A percentile compares a stretch with the other conserved stretches of the same genome.
Conservation (phyloP, 2,888 invertebrate species). For the Pyralis farinalis region DNA sequence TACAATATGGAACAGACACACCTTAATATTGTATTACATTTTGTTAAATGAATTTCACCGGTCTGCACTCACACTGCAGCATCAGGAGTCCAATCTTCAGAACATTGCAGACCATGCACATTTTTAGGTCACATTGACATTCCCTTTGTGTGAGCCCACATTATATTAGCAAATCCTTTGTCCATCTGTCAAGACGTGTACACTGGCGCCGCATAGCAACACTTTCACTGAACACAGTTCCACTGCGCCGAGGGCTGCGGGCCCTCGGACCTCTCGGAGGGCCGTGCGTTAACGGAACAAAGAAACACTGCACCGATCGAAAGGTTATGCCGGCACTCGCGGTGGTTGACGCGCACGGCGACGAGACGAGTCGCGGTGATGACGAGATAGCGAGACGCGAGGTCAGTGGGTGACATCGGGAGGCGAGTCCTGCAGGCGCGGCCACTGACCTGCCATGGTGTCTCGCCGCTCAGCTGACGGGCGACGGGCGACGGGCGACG, state of each 20-base stretch:
- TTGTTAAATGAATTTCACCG: no score
- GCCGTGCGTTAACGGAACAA: slow-evolving; percentile 3
- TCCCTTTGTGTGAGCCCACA: slow-evolving; percentile 5
- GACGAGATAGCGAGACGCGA: slow-evolving; percentile 26
- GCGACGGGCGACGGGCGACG: slow-evolving; percentile 23
- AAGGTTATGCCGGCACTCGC: slow-evolving; percentile 1
- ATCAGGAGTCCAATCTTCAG: no score
- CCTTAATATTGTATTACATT: no score
- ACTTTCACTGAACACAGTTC: slow-evolving; percentile 1
- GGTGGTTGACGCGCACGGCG: background rate
- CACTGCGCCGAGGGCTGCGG: slow-evolving; percentile 5
- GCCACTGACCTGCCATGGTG: slow-evolving; percentile 53
- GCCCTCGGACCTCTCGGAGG: background rate
- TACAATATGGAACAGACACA: background rate
- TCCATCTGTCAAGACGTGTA: background rate
- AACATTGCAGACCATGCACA: no score
- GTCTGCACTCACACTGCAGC: no score
- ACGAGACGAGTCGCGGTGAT: background rate
- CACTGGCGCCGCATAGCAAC: slow-evolving; percentile 3
- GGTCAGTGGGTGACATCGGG: slow-evolving; percentile 11
- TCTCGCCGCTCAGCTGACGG: slow-evolving; percentile 44
- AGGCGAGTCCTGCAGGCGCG: slow-evolving; percentile 27
- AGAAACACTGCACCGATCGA: slow-evolving; percentile 2
- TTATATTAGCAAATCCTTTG: slow-evolving; percentile 3
- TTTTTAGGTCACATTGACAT: slow-evolving; percentile 2